Evolutionary conservation across 2,113 vertebrate genomes (phyloP).

Genomic region (Cyprinodon tularosa): DNA sequence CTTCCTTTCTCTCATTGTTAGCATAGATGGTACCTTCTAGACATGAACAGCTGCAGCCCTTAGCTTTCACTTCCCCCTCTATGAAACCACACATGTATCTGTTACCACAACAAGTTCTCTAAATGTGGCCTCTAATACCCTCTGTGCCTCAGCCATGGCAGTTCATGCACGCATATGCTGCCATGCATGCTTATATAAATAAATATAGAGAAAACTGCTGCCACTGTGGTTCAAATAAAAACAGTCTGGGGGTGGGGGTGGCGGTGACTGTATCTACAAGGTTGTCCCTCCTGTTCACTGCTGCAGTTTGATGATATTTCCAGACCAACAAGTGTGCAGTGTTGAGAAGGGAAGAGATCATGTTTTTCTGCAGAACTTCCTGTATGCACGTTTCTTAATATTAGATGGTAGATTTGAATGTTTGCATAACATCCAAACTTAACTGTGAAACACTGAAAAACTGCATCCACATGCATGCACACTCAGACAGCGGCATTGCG

Average conservation of each 20-base stretch:
- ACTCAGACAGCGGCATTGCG: conserved; percentile 48
- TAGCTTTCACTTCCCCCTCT: conserved; percentile 73
- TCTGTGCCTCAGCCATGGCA: conserved; percentile 35
- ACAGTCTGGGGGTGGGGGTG: not conserved
- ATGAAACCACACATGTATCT: conserved; percentile 72
- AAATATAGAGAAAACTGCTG: conserved; percentile 14
- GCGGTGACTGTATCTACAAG: not conserved
- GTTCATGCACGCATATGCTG: conserved; percentile 41
- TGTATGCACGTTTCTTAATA: conserved; percentile 19
- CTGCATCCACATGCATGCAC: conserved; percentile 19
- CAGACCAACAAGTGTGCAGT: not conserved
- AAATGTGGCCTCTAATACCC: conserved; percentile 67
- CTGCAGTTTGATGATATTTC: conserved; percentile 16
- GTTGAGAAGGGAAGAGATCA: not conserved
- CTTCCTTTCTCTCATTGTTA: conserved; percentile 66
- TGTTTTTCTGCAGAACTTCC: conserved; percentile 51
- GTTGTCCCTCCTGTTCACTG: conserved; percentile 7
- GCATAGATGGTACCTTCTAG: conserved; percentile 60
- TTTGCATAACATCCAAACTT: conserved; percentile 20
- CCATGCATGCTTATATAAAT: not conserved
- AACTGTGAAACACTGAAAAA: conserved; percentile 11
- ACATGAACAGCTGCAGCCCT: conserved; percentile 72
- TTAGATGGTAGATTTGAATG: conserved; percentile 32
- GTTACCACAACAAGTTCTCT: conserved; percentile 77
- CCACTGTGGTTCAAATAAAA: not conserved